These are phyloP conservation scores for Epinotia demarniana DNA, from an alignment of 2,888 invertebrate species.

Conservation along the genomic window DNA sequence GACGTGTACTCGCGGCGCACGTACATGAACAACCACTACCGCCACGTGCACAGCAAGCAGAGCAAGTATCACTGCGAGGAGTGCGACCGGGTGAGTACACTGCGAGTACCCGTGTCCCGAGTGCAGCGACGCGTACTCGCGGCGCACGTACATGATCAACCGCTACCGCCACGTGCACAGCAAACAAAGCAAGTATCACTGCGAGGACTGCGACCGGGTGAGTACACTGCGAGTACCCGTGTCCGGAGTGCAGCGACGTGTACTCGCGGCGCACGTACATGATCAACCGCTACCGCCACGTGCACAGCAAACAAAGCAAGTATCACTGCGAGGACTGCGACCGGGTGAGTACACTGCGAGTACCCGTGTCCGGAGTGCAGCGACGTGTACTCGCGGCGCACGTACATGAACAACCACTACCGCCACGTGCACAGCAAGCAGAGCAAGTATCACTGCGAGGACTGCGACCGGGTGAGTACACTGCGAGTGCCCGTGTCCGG, in stretches of 20 bases:
- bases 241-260: constrained; percentile 53
- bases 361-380: not conserved
- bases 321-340: constrained; percentile 24
- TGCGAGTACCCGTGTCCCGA: constrained; percentile 49
- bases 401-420: constrained; percentile 60
- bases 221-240: constrained; percentile 41
- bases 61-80: no score
- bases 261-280: constrained; percentile 53
- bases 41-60: no score
- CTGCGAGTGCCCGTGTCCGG: not conserved
- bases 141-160: constrained; percentile 30
- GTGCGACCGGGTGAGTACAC: no score
- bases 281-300: constrained; percentile 58
- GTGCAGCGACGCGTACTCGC: constrained; percentile 53
- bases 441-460: constrained; percentile 47
- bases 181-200: no score
- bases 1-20: no score
- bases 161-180: no score
- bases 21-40: no score
- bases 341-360: constrained; percentile 49
- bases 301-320: constrained; percentile 55
- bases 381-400: no score
- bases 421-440: constrained; percentile 56
- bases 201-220: no score
- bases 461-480: constrained; percentile 49